These are phyloP conservation scores for Catostomus latipinnis DNA, from an alignment of 2,797 vertebrate genomes.

Conservation along the genomic window DNA sequence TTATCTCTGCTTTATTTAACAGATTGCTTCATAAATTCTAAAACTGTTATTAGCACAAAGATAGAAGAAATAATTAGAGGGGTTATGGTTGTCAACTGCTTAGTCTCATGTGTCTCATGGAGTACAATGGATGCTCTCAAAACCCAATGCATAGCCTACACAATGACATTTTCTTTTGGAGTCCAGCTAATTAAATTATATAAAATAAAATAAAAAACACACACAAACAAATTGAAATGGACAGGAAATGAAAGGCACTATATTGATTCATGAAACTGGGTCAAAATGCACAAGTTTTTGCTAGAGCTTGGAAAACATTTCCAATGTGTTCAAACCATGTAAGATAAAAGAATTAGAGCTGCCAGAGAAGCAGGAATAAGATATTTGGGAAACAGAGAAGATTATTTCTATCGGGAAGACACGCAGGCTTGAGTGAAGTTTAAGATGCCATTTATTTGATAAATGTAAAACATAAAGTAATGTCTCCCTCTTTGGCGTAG, in stretches of 20 bases:
- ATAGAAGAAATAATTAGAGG: no score
- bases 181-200: neutral
- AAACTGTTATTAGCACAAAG: no score
- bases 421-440: no score
- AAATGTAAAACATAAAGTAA: no score
- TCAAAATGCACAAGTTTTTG: slow-evolving; percentile 18
- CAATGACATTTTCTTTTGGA: neutral
- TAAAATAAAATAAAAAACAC: neutral
- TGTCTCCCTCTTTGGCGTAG: no score
- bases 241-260: slow-evolving; percentile 3
- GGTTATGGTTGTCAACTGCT: neutral
- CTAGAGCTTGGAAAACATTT: neutral
- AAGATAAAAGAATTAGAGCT: neutral
- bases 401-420: neutral
- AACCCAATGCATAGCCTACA: neutral
- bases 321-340: neutral
- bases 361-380: no score
- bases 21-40: no score
- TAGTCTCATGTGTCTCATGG: no score
- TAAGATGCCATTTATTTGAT: no score
- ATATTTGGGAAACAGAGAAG: neutral
- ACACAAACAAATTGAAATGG: neutral
- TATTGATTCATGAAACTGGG: slow-evolving; percentile 8
- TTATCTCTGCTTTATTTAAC: no score
- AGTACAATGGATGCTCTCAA: neutral